Percentiles rank a stretch among this genome's conserved stretches.
Conservation (phyloP, 2,797 vertebrate genomes). For the Rachycentron canadum region DNA sequence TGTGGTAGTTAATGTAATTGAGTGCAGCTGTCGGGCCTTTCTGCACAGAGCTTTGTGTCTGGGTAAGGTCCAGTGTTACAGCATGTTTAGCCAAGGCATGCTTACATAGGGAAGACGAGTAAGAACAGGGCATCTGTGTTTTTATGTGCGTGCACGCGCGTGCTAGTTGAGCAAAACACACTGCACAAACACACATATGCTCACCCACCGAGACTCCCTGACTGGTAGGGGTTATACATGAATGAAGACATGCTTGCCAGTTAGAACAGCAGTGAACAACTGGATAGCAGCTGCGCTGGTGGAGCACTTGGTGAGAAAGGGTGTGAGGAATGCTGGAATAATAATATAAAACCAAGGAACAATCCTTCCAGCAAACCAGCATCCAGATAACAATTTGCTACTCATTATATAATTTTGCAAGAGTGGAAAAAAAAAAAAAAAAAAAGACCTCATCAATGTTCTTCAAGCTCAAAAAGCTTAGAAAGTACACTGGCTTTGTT, state of each 20-base stretch:
- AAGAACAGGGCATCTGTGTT: constrained; percentile 77
- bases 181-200: constrained; percentile 55
- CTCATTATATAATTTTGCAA: constrained; percentile 51
- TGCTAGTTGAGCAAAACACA: constrained; percentile 57
- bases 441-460: constrained; percentile 35
- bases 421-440: not conserved
- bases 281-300: constrained; percentile 77
- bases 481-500: constrained; percentile 57
- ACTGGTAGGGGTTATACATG: constrained; percentile 66
- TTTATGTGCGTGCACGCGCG: constrained; percentile 35
- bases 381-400: constrained; percentile 48
- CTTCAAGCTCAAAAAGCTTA: constrained; percentile 27
- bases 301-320: constrained; percentile 39
- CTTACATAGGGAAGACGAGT: constrained; percentile 69
- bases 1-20: constrained; percentile 81
- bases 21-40: constrained; percentile 80
- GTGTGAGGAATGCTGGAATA: constrained; percentile 42
- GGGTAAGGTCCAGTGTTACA: constrained; percentile 68
- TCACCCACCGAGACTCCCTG: constrained; percentile 49
- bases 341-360: constrained; percentile 38
- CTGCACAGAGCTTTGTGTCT: constrained; percentile 76
- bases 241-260: constrained; percentile 74
- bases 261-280: constrained; percentile 73
- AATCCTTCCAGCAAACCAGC: constrained; percentile 18
- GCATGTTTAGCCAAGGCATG: constrained; percentile 72